Percentiles rank a stretch among this genome's conserved stretches.
These are phyloP conservation scores for Holotrichia oblita DNA, from an alignment of 1,140 invertebrate species.

Conservation along the genomic window DNA sequence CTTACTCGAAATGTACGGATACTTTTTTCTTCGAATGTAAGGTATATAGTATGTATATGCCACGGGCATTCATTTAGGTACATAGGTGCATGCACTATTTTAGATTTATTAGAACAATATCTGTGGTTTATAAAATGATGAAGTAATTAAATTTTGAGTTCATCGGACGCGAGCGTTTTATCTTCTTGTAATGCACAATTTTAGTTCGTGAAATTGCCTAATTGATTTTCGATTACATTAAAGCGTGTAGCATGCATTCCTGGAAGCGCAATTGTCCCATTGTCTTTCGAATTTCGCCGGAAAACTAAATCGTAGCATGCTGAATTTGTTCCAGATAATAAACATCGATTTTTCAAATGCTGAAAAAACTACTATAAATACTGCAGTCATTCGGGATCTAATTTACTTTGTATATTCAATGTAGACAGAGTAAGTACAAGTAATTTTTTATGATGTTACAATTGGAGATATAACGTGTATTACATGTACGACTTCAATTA, in stretches of 20 bases:
- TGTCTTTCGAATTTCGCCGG: background rate
- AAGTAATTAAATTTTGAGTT: background rate
- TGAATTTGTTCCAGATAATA: background rate
- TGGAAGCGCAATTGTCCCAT: slow-evolving; percentile 7
- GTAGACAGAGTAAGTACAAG: no score
- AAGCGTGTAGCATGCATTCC: background rate
- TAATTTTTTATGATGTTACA: no score
- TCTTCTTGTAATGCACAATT: background rate
- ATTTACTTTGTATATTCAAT: no score
- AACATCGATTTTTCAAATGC: background rate
- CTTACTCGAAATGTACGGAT: no score
- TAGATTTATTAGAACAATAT: background rate
- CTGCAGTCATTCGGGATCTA: no score
- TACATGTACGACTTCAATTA: no score
- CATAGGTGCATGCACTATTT: no score
- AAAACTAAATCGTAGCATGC: background rate
- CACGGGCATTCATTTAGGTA: no score
- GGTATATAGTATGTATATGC: no score
- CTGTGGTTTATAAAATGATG: background rate
- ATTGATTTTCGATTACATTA: slow-evolving; percentile 8
- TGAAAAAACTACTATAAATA: no score
- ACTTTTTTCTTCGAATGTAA: no score
- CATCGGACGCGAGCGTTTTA: background rate
- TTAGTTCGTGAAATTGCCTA: background rate
- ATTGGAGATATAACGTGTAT: no score